phyloP scores from a whole-genome alignment of 2,888 invertebrate genomes.

The Didymodactylos carnosus region DNA sequence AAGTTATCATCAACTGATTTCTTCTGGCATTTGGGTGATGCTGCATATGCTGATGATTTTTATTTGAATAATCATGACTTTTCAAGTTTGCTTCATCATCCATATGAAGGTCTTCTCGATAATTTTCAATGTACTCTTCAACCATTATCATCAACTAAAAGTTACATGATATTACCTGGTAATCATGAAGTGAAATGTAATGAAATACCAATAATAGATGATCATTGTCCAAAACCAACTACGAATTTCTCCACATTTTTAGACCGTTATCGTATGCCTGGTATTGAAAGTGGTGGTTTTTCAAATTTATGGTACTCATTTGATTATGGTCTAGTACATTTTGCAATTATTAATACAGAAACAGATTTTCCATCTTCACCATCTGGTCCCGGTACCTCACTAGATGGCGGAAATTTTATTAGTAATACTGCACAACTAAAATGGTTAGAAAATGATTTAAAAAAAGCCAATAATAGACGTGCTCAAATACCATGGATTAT shows the following conservation, averaged over 20 bases:
- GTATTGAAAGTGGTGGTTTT: constrained; percentile 13
- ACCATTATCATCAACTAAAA: constrained; percentile 12
- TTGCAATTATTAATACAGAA: constrained; percentile 17
- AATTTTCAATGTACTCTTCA: constrained; percentile 5
- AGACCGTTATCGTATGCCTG: constrained; percentile 17
- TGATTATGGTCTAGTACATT: constrained; percentile 18
- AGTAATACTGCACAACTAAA: constrained; percentile 10
- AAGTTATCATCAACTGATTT: neutral
- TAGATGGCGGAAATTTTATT: neutral
- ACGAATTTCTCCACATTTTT: constrained; percentile 17
- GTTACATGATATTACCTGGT: constrained; percentile 17
- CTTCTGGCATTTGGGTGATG: neutral
- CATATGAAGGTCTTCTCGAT: too few species aligned
- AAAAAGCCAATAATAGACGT: constrained; percentile 16
- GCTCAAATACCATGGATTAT: constrained; percentile 17
- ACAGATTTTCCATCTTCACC: neutral
- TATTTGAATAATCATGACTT: neutral
- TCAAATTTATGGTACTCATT: constrained; percentile 17
- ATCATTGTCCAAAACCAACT: too few species aligned
- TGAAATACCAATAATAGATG: too few species aligned
- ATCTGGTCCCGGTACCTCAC: neutral
- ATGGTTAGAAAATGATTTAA: constrained; percentile 17
- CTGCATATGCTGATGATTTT: neutral
- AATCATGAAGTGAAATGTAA: constrained; percentile 17
- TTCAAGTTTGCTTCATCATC: too few species aligned